phyloP scores from a whole-genome alignment of 2,113 vertebrate genomes.

The Callocephalon fimbriatum region DNA sequence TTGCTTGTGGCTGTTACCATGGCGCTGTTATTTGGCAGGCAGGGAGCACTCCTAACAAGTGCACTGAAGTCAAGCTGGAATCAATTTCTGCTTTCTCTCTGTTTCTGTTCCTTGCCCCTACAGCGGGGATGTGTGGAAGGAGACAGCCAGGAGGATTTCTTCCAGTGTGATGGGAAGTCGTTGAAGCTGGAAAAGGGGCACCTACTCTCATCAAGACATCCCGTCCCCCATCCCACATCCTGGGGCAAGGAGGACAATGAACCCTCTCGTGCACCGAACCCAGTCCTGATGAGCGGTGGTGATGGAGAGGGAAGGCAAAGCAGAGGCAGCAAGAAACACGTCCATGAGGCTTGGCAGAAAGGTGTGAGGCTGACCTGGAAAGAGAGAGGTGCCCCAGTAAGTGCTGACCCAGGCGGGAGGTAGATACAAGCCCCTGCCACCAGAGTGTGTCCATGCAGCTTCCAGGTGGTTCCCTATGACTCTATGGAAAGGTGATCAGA shows the following conservation, averaged over 20 bases:
- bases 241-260: background rate
- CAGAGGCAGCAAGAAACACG: background rate
- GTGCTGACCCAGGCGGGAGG: background rate
- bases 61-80: constrained; percentile 21
- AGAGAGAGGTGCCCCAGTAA: background rate
- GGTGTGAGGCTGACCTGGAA: background rate
- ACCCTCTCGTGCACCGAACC: rapidly evolving
- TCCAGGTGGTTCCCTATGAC: rapidly evolving
- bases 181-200: background rate
- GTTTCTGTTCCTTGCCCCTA: background rate
- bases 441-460: rapidly evolving
- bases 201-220: background rate
- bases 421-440: background rate
- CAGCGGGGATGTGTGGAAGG: background rate
- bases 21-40: constrained; percentile 47
- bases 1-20: constrained; percentile 62
- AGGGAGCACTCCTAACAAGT: background rate
- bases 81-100: constrained; percentile 5
- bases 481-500: background rate
- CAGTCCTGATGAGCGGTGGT: background rate
- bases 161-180: background rate
- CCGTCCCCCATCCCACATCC: background rate
- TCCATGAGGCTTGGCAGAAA: rapidly evolving
- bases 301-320: background rate
- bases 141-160: background rate